Evolutionary conservation across 2,888 invertebrate genomes (phyloP), one percentile per base, ranked within the genome.

Genomic region (Ochropleura leucogaster): DNA sequence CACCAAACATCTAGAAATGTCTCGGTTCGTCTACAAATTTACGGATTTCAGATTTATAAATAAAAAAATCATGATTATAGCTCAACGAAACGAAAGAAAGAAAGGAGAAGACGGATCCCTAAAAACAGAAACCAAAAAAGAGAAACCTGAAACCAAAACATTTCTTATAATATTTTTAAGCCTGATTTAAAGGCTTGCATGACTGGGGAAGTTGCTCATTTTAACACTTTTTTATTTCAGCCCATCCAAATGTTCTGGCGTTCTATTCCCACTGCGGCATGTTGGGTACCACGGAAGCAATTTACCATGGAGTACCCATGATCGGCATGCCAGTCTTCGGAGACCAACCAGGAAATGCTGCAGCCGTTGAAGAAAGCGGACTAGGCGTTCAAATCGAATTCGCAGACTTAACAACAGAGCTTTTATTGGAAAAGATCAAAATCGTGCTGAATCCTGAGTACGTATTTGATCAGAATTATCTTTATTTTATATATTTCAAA

Each of bases 181-280:
- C 18, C 30, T 30, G 10, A 70, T 51, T 71, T 53, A 7, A 12
- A 16, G 12, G 18, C 6, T 47, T 8, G 30, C 57, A 4, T 18
- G 5, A 10, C 30, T 44, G 14, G 55, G 14, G 7, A 47, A 46
- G 0, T 53, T 4, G 10, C 12, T 12, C 10, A n/a, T 10, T 16
- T 72, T 9, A 60, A 5, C 0, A 14, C 12, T n/a, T 47, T 4
- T 14, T 59, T 5, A 47, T 72, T 89, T 42, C 85, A 92, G 92
- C 89, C 9, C 92, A 92, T 79, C 91, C 92, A 5, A 92, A 92
- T 9, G 89, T 90, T 0, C 85, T 96, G 72, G 97, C 96, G 0
- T 97, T 97, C 86, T 96, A 97, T 77, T 95, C 97, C 0, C 97
- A 97, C 86, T 97, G 97, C 62, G 97, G 97, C 0, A 92, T 97